These are phyloP conservation scores for Brachionus plicatilis DNA, from an alignment of 1,140 invertebrate genomes.

Conservation along the genomic window DNA sequence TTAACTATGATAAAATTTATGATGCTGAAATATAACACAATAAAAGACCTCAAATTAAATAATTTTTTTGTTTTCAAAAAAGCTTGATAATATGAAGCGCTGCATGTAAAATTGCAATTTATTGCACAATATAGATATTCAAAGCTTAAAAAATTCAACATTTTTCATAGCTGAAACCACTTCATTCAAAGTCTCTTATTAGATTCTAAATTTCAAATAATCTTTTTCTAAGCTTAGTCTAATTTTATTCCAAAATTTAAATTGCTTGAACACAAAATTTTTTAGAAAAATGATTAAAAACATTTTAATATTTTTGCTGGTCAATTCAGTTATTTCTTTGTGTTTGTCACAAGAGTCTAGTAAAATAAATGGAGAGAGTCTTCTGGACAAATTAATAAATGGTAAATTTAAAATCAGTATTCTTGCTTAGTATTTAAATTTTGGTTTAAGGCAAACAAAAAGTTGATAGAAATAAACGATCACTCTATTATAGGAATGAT, in stretches of 20 bases:
- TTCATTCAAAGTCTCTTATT: not conserved
- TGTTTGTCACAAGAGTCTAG: not conserved
- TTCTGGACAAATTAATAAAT: not conserved
- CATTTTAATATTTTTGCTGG: not conserved
- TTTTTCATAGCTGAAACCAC: not conserved
- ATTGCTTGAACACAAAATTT: not conserved
- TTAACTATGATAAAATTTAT: conserved; percentile 19
- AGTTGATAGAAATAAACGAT: not conserved
- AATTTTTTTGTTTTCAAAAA: not conserved
- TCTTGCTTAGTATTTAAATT: not conserved
- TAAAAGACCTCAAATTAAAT: not conserved
- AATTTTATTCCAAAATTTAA: not conserved
- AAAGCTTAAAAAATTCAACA: not conserved
- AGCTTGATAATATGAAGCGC: not conserved
- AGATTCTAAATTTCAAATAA: not conserved
- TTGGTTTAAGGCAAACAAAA: not conserved
- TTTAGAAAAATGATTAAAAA: not conserved
- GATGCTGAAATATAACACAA: not conserved
- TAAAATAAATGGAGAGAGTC: not conserved
- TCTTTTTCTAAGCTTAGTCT: not conserved
- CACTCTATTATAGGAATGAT: not conserved
- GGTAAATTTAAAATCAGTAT: not conserved
- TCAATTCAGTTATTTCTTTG: not conserved
- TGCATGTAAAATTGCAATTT: not conserved
- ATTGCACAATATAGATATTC: not conserved